phyloP scores from a whole-genome alignment of 1,140 invertebrate genomes.

The Hermetia illucens region DNA sequence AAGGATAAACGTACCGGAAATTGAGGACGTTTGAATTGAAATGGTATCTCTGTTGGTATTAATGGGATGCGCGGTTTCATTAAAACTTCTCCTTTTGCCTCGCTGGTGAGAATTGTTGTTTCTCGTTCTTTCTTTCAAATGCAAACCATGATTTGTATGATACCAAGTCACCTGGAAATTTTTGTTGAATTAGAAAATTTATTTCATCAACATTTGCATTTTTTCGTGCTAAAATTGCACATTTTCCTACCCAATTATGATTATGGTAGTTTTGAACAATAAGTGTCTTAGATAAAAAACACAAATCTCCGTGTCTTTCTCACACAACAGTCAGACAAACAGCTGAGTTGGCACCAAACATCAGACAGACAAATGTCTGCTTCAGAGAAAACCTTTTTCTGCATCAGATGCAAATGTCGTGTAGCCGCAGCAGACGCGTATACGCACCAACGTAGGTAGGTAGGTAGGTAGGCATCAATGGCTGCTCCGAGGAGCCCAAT shows the following conservation, averaged over 20 bases:
- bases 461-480: too few species aligned
- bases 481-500: too few species aligned
- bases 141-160: slow-evolving; percentile 27
- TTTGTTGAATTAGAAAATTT: slow-evolving; percentile 18
- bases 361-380: too few species aligned
- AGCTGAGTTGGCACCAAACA: too few species aligned
- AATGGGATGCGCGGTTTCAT: slow-evolving; percentile 25
- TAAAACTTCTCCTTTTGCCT: slow-evolving; percentile 17
- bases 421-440: too few species aligned
- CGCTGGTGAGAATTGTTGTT: slow-evolving; percentile 20
- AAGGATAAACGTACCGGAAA: slow-evolving; percentile 29
- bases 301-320: too few species aligned
- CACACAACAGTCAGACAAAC: too few species aligned
- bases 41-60: slow-evolving; percentile 16
- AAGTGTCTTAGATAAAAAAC: too few species aligned
- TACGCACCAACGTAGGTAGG: too few species aligned
- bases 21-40: slow-evolving; percentile 7
- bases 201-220: slow-evolving; percentile 23
- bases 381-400: too few species aligned
- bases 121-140: too few species aligned
- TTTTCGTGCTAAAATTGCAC: slow-evolving; percentile 21
- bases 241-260: slow-evolving; percentile 20
- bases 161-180: slow-evolving; percentile 15
- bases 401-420: too few species aligned
- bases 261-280: slow-evolving; percentile 26